Percentiles rank a stretch among this genome's conserved stretches.
phyloP scores from a whole-genome alignment of 1,140 invertebrate genomes.

The Drosophila bipectinata region DNA sequence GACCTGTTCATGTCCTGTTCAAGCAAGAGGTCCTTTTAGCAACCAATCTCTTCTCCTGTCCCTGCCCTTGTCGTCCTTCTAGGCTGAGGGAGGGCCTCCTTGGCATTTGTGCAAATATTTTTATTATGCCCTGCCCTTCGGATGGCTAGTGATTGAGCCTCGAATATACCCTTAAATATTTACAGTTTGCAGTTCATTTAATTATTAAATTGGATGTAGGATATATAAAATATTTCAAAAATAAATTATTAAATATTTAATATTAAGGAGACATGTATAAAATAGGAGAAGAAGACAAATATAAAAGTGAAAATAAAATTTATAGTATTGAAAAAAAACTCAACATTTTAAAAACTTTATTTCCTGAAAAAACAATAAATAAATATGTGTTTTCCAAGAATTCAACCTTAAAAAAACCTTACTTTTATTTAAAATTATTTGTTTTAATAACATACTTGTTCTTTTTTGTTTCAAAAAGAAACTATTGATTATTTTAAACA shows the following conservation, averaged over 20 bases:
- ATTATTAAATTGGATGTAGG: background rate
- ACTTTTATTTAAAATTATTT: too few relatives aligned
- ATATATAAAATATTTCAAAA: background rate
- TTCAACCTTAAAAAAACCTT: too few relatives aligned
- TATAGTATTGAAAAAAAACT: too few relatives aligned
- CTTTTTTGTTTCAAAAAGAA: too few relatives aligned
- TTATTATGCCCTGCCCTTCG: conserved; percentile 32
- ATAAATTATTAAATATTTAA: background rate
- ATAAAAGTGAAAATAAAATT: too few relatives aligned
- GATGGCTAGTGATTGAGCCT: background rate
- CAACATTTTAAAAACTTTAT: too few relatives aligned
- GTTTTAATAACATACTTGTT: too few relatives aligned
- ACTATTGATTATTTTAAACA: too few relatives aligned
- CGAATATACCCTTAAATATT: conserved; percentile 7
- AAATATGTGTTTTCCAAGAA: too few relatives aligned
- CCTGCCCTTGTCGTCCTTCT: too few relatives aligned
- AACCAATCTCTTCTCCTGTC: background rate
- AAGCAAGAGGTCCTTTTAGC: background rate
- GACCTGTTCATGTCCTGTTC: conserved; percentile 12
- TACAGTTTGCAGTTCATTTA: background rate
- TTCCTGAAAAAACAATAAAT: too few relatives aligned
- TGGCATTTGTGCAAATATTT: conserved; percentile 68
- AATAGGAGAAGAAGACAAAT: too few relatives aligned
- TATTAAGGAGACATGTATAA: background rate
- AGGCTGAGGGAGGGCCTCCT: background rate